A percentile compares a stretch with the other conserved stretches of the same genome.
phyloP scores from a whole-genome alignment of 2,797 vertebrate genomes.

The Meda fulgida region DNA sequence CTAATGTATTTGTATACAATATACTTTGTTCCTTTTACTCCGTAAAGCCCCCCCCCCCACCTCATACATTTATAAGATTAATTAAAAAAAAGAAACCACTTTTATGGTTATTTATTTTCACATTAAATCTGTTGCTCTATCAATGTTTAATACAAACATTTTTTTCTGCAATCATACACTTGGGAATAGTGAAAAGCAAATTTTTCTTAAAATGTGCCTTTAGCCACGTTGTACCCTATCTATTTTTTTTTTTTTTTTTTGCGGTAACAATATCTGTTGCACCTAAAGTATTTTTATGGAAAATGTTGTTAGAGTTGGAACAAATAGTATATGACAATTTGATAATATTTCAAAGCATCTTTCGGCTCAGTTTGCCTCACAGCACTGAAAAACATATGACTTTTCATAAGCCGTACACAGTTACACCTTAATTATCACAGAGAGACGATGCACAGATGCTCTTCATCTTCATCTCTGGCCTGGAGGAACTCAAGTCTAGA shows the following conservation, averaged over 20 bases:
- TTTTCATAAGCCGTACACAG: slow-evolving; percentile 31
- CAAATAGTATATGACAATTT: not conserved
- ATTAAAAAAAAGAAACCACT: no score
- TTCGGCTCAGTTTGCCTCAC: slow-evolving; percentile 1
- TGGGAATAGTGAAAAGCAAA: no score
- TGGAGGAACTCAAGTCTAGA: slow-evolving; percentile 47
- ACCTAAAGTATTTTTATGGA: not conserved
- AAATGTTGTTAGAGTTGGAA: not conserved
- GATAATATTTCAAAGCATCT: not conserved
- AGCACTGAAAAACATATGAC: slow-evolving; percentile 10
- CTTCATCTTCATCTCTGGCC: slow-evolving; percentile 33
- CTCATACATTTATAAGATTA: no score
- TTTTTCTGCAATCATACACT: no score
- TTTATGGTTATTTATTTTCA: no score
- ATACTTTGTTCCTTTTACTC: no score
- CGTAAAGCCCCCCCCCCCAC: no score
- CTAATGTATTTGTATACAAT: no score
- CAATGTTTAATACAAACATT: no score
- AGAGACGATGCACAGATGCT: slow-evolving; percentile 26
- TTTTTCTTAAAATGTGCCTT: no score
- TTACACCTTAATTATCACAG: slow-evolving; percentile 36
- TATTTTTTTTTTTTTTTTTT: not conserved
- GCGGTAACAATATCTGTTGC: not conserved
- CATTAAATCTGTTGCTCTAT: no score
- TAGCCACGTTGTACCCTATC: no score